These are phyloP conservation scores for Thymelicus sylvestris DNA, from an alignment of 2,888 invertebrate genomes.

Conservation along the genomic window DNA sequence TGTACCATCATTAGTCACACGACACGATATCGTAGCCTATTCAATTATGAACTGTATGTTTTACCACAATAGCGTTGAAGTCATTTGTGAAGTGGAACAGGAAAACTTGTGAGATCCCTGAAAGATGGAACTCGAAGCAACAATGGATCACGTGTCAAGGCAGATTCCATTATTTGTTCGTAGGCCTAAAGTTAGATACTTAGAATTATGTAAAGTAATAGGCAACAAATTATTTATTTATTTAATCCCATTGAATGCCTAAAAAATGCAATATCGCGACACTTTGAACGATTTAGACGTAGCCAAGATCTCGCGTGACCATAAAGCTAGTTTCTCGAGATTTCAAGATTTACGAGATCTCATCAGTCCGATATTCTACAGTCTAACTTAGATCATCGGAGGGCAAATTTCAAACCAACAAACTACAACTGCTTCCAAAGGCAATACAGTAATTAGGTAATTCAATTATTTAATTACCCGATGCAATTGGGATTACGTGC, in stretches of 20 bases:
- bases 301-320: too few relatives aligned
- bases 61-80: background rate
- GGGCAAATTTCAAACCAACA: background rate
- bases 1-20: constrained; percentile 1
- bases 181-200: background rate
- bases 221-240: too few relatives aligned
- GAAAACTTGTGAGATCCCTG: constrained; percentile 1
- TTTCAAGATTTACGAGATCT: too few relatives aligned
- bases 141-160: background rate
- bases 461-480: background rate
- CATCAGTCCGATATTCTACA: too few relatives aligned
- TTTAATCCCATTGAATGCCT: too few relatives aligned
- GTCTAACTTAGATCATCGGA: too few relatives aligned
- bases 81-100: background rate
- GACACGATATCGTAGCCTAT: background rate
- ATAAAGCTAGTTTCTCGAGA: too few relatives aligned
- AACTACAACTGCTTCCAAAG: background rate
- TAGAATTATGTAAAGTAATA: background rate
- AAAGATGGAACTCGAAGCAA: background rate
- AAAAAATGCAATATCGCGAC: too few relatives aligned
- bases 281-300: too few relatives aligned
- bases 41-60: background rate
- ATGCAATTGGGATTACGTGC: constrained; percentile 7
- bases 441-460: background rate
- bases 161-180: background rate